Base-by-base conservation (phyloP, 1,140 invertebrate genomes). In the Spodoptera frugiperda region DNA sequence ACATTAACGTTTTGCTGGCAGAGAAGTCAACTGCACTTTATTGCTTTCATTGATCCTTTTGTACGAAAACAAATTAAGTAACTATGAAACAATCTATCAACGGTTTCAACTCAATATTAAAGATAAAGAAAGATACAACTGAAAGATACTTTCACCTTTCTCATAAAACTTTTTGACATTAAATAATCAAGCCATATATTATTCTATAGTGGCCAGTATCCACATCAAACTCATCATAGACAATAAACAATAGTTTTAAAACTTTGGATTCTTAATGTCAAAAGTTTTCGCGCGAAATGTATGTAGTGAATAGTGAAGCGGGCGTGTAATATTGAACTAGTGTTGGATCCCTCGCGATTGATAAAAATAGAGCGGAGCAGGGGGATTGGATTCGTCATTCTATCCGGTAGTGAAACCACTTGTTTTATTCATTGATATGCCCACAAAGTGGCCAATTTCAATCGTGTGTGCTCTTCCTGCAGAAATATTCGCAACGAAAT, bases 321-420 rank as follows among this genome's bases (percentile, higher is more conserved):
- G 68, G 46, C 68, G 21, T 72, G 49, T 14, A 55, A 72, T 55
- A 57, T 57, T 48, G n/a, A 72, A 39, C 8, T 17, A 46, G 4
- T 14, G 51, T 54, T 39, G 21, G 17, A 33, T 21, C 53, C 17
- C 68, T 72, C 33, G 19, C 65, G 48, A 68, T 68, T 68, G 65
- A 68, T 67, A 67, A 67, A 68, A 55, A 72, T 55, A 72, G 68
- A 55, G 30, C 17, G 6, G 19, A 57, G 33, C 33, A 39, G 68
- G 68, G 68, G 68, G 68, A 72, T 72, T 57, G 51, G 57, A 57
- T 72, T 57, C 44, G 68, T 55, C 53, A 72, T 44, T 53, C 33
- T 57, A 72, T 72, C 68, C 68, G 68, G 68, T 53, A 55, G 53
- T 46, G 53, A 72, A 72, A 72, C 53, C 17, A 46, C 17, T 44